Base-by-base conservation (phyloP, 2,113 vertebrate genomes). In the Emydura subglobosa region DNA sequence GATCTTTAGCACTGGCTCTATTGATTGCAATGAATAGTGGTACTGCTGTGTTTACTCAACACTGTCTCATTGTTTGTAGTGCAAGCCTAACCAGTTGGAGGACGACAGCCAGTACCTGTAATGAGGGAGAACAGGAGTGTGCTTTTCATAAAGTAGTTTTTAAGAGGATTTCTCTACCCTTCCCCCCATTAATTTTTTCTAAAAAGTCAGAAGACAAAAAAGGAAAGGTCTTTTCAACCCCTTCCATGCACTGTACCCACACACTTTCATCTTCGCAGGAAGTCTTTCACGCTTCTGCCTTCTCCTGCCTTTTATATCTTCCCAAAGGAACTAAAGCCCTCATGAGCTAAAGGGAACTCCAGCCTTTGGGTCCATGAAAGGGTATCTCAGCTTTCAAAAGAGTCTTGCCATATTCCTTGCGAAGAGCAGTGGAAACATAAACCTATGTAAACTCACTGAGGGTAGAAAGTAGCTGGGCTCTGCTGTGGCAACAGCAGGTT, bases 1-100 rank as follows among this genome's bases (percentile, higher is more conserved):
- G 98, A 98, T 98, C 98, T 99, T 99, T 98, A 98, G 98, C 98
- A 97, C 94, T 94, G 91, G 44, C 87, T 94, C 95, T 97, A 97
- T 99, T 97, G 98, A 97, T 97, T 91, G 85, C 47, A 94, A 93
- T 79, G 96, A 95, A 94, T 29, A 72, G 65, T 39, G 85, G 88
- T 50, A 87, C 90, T 59, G 87, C 86, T 79, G 78, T 98, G 94
- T 98, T 98, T 98, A 96, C 96, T 97, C 97, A 97, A 97, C 95
- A 96, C 94, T 97, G 86, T 87, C 84, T 94, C 96, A 94, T 83
- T 98, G 96, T 98, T 98, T 98, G 98, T 93, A 95, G 96, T 97
- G 87, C 95, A 95, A 94, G 93, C 82, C 65, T 90, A 96, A 92
- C 95, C 86, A 94, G 53, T 84, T 92, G 87, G 55, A 96, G 94